Evolutionary conservation across 1,140 invertebrate genomes (phyloP).

Genomic region (Centruroides vittatus): DNA sequence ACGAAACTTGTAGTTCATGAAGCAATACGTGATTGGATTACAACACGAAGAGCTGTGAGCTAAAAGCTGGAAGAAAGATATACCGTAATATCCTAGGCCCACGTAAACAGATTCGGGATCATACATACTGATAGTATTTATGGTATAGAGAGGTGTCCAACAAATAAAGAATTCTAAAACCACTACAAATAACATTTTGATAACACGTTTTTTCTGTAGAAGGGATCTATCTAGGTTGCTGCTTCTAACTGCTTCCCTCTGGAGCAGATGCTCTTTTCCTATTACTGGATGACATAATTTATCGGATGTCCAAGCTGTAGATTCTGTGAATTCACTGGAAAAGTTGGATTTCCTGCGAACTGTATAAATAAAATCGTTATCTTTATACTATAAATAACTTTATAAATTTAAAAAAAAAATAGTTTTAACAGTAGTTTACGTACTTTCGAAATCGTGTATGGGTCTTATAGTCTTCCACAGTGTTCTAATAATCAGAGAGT

Average conservation of each 20-base stretch:
- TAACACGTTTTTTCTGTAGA: conserved; percentile 65
- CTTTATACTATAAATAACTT: no score
- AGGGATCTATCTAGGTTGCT: conserved; percentile 45
- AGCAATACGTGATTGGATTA: conserved; percentile 88
- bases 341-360: no score
- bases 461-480: background rate
- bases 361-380: no score
- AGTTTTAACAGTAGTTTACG: no score
- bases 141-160: conserved; percentile 75
- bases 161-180: conserved; percentile 85
- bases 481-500: conserved; percentile 9
- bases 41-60: conserved; percentile 76
- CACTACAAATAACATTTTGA: conserved; percentile 81
- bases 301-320: no score
- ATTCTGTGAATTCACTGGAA: no score
- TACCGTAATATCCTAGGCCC: conserved; percentile 49
- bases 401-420: no score
- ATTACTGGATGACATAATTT: no score
- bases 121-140: conserved; percentile 66
- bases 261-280: no score
- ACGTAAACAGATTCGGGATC: conserved; percentile 50
- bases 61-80: conserved; percentile 62
- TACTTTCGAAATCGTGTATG: no score
- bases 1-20: conserved; percentile 80
- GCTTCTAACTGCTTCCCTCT: conserved; percentile 3